Conservation (phyloP, 2,113 vertebrate genomes). For the Chrysochloris asiatica region DNA sequence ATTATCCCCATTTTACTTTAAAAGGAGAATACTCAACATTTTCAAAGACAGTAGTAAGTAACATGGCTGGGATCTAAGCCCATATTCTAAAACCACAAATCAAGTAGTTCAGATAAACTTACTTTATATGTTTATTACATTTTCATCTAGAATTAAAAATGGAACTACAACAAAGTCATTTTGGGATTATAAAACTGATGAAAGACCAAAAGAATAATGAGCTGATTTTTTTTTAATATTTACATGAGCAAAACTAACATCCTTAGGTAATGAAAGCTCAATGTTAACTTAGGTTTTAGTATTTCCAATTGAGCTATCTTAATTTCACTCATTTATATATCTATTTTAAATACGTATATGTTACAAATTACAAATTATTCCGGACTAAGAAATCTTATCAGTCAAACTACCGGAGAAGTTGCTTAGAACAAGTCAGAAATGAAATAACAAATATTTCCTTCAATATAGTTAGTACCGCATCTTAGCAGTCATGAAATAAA, state of each 20-base stretch:
- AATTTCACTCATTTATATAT: constrained; percentile 58
- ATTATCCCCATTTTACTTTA: neutral
- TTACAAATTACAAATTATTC: constrained; percentile 61
- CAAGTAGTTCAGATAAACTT: constrained; percentile 4
- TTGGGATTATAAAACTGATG: constrained; percentile 29
- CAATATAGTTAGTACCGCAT: constrained; percentile 24
- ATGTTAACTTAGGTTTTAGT: constrained; percentile 62
- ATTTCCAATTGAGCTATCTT: constrained; percentile 66
- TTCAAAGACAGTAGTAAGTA: neutral
- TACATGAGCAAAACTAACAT: constrained; percentile 64
- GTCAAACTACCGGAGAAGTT: constrained; percentile 40
- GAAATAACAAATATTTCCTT: neutral
- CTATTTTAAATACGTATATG: constrained; percentile 35
- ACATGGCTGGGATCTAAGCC: neutral
- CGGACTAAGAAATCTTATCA: constrained; percentile 48
- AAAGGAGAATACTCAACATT: neutral
- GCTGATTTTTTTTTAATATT: constrained; percentile 65
- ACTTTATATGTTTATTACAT: neutral
- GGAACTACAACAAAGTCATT: neutral
- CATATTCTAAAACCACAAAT: constrained; percentile 8
- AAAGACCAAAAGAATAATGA: constrained; percentile 58
- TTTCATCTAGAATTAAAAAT: constrained; percentile 46
- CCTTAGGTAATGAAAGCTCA: constrained; percentile 49
- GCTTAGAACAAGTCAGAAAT: constrained; percentile 14
- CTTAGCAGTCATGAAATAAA: constrained; percentile 62